Evolutionary conservation across 2,797 vertebrate species (phyloP), one percentile per base, ranked within the genome.

Genomic region (Choloepus didactylus): DNA sequence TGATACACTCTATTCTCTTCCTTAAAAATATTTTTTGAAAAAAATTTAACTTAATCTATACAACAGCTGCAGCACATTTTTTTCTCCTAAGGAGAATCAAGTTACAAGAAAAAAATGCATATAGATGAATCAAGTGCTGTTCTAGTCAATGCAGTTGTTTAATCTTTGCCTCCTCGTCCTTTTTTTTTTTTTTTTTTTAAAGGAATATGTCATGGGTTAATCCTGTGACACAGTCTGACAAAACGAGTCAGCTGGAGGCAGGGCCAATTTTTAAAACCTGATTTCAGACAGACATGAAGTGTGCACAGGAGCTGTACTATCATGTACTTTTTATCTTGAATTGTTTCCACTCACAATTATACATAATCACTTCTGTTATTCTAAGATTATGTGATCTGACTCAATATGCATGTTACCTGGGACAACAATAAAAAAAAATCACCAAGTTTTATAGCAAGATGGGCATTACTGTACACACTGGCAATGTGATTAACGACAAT

Each of bases 191-290:
- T 56, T 54, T 97, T 95, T 97, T 96, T 96, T 96, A 89, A 96
- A 97, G 97, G 97, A 97, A 98, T 96, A 98, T 97, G 97, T 98
- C 97, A 98, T 98, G 98, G 98, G 98, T 98, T 98, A 98, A 98
- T 98, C 98, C 97, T 92, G 96, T 98, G 97, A 98, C 97, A 98
- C 97, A 97, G 97, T 95, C 97, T 98, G 98, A 98, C 97, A 98
- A 98, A 98, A 98, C 89, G 97, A 98, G 98, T 98, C 98, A 98
- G 98, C 98, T 98, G 98, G 97, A 98, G 98, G 98, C 97, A 95
- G 96, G 97, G 96, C 94, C 97, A 98, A 97, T 98, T 98, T 98
- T 98, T 98, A 97, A 97, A 98, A 98, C 97, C 97, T 98, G 97
- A 98, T 98, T 98, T 98, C 97, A 98, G 98, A 98, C 97, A 98